Evolutionary conservation across 2,888 invertebrate species (phyloP).

Genomic region (Caenorhabditis sinica): DNA sequence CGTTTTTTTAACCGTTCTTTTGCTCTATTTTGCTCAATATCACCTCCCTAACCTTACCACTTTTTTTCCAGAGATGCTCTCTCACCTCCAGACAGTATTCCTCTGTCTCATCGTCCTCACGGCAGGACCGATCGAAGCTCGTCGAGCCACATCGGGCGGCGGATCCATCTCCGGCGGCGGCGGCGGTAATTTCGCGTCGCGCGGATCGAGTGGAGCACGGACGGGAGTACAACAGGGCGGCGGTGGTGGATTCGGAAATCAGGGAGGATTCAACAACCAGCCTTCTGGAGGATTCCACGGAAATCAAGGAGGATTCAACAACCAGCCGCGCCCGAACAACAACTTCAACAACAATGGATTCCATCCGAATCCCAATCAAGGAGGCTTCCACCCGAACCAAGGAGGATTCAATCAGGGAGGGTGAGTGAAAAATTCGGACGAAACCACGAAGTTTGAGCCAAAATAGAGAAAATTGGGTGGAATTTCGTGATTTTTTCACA

Average conservation of each 20-base stretch:
- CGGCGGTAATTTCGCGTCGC: slow-evolving; percentile 20
- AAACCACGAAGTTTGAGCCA: background rate
- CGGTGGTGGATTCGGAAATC: slow-evolving; percentile 29
- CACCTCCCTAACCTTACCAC: background rate
- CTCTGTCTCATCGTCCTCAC: slow-evolving; percentile 40
- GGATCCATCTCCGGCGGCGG: slow-evolving; percentile 17
- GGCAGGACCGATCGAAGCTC: slow-evolving; percentile 56
- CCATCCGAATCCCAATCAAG: slow-evolving; percentile 31
- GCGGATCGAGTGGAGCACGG: slow-evolving; percentile 28
- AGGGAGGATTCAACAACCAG: slow-evolving; percentile 47
- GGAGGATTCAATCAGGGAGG: slow-evolving; percentile 38
- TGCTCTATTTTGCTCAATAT: background rate
- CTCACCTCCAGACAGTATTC: slow-evolving; percentile 32
- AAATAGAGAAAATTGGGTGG: background rate
- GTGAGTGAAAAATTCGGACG: background rate
- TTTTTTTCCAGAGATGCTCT: slow-evolving; percentile 45
- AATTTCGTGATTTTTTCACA: too few species aligned
- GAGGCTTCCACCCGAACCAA: slow-evolving; percentile 51
- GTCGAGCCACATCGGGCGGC: slow-evolving; percentile 34
- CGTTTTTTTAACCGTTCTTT: background rate
- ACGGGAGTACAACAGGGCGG: slow-evolving; percentile 3
- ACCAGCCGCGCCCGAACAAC: slow-evolving; percentile 3
- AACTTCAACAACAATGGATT: slow-evolving; percentile 42
- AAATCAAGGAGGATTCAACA: slow-evolving; percentile 54
- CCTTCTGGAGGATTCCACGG: slow-evolving; percentile 24